Evolutionary conservation across 1,140 invertebrate species (phyloP).

Genomic region (Brachionus koreanus): DNA sequence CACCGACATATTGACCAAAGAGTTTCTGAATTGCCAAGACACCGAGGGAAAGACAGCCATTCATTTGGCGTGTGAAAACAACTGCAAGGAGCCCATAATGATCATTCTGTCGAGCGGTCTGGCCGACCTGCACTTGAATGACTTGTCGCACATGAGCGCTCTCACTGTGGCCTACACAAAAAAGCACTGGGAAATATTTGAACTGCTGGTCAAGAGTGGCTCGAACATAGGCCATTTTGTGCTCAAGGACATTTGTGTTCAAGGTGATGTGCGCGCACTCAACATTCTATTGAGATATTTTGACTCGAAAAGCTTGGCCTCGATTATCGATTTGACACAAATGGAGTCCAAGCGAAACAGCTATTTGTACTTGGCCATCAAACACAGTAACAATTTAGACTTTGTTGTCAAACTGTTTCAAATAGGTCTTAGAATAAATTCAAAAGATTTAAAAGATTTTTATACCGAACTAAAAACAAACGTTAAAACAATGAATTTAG

Average conservation of each 20-base stretch:
- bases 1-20: neutral
- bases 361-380: constrained; percentile 15
- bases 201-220: constrained; percentile 34
- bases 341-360: neutral
- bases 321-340: neutral
- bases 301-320: neutral
- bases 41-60: neutral
- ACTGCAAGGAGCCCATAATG: constrained; percentile 15
- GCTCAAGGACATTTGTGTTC: constrained; percentile 26
- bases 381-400: constrained; percentile 3
- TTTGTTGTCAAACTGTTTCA: constrained; percentile 4
- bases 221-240: constrained; percentile 3
- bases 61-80: constrained; percentile 10
- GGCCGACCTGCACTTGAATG: constrained; percentile 19
- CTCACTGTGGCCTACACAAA: neutral
- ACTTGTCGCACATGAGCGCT: neutral
- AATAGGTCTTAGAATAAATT: constrained; percentile 7
- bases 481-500: neutral
- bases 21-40: constrained; percentile 38
- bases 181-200: constrained; percentile 23
- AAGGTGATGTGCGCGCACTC: neutral
- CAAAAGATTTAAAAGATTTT: constrained; percentile 22
- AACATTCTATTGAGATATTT: constrained; percentile 20
- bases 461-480: neutral
- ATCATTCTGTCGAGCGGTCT: constrained; percentile 9